Evolutionary conservation across 2,797 vertebrate genomes (phyloP).

Genomic region (Lepilemur ruficaudatus): DNA sequence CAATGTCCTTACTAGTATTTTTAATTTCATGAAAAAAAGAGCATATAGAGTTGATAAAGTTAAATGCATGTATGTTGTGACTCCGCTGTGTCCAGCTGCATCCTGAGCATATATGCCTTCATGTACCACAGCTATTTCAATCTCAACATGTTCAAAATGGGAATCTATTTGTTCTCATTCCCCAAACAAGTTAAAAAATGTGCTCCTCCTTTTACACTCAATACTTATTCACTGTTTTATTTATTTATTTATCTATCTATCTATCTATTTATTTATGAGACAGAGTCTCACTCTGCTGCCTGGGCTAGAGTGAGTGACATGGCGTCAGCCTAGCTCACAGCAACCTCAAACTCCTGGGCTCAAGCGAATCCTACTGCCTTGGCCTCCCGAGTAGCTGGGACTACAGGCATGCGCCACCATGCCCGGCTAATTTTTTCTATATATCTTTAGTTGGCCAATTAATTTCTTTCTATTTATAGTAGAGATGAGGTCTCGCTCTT

Average conservation of each 20-base stretch:
- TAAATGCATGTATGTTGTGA: neutral
- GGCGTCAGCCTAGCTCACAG: too few relatives aligned
- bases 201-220: neutral
- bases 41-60: neutral
- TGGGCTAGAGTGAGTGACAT: too few relatives aligned
- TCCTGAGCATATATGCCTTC: neutral
- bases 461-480: too few relatives aligned
- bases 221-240: neutral
- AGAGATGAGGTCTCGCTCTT: too few relatives aligned
- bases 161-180: neutral
- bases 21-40: conserved; percentile 26
- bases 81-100: neutral
- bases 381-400: too few relatives aligned
- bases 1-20: neutral
- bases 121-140: conserved; percentile 9
- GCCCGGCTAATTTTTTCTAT: too few relatives aligned
- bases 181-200: neutral
- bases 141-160: neutral
- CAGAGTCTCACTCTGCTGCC: too few relatives aligned
- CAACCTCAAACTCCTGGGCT: too few relatives aligned
- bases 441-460: too few relatives aligned
- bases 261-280: too few relatives aligned
- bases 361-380: too few relatives aligned
- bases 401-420: too few relatives aligned
- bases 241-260: neutral